Percentiles rank a stretch among this genome's conserved stretches.
Evolutionary conservation across 1,140 invertebrate genomes (phyloP).

Genomic region (Camponotus floridanus): DNA sequence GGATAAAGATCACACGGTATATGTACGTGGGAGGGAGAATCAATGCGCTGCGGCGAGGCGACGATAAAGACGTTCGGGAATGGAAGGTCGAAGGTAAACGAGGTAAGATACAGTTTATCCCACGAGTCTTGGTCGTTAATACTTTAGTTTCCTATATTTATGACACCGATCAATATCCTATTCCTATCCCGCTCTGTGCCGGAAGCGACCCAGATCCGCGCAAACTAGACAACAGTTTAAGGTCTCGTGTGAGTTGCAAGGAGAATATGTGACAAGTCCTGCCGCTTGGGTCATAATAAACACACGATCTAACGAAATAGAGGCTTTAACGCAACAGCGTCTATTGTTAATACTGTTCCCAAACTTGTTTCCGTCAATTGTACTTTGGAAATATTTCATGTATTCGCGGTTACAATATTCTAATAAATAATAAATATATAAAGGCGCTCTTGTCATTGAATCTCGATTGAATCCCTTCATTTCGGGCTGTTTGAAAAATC

Average conservation of each 20-base stretch:
- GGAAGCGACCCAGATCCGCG: slow-evolving; percentile 56
- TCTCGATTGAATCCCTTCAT: not conserved
- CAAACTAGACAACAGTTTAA: slow-evolving; percentile 45
- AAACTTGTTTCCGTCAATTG: not conserved
- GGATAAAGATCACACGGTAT: slow-evolving; percentile 4
- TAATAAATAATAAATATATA: slow-evolving; percentile 16
- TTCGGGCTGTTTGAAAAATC: not conserved
- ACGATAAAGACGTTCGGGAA: slow-evolving; percentile 2
- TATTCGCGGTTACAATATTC: not conserved
- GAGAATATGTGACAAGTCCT: slow-evolving; percentile 52
- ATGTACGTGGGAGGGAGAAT: slow-evolving; percentile 7
- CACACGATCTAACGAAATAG: slow-evolving; percentile 11
- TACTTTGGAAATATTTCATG: not conserved
- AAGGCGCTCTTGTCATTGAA: not conserved
- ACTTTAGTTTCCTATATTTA: slow-evolving; percentile 57
- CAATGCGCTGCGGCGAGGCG: not conserved
- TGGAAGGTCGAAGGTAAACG: slow-evolving; percentile 34
- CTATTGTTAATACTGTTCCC: not conserved
- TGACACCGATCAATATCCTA: slow-evolving; percentile 53
- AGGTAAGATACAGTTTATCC: slow-evolving; percentile 36
- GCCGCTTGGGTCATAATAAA: slow-evolving; percentile 33
- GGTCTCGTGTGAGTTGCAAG: slow-evolving; percentile 26
- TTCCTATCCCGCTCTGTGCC: slow-evolving; percentile 38
- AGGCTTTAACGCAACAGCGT: not conserved
- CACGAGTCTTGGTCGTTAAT: slow-evolving; percentile 45